These are phyloP conservation scores for Oryzias celebensis DNA, from an alignment of 2,113 vertebrate species.

Conservation along the genomic window DNA sequence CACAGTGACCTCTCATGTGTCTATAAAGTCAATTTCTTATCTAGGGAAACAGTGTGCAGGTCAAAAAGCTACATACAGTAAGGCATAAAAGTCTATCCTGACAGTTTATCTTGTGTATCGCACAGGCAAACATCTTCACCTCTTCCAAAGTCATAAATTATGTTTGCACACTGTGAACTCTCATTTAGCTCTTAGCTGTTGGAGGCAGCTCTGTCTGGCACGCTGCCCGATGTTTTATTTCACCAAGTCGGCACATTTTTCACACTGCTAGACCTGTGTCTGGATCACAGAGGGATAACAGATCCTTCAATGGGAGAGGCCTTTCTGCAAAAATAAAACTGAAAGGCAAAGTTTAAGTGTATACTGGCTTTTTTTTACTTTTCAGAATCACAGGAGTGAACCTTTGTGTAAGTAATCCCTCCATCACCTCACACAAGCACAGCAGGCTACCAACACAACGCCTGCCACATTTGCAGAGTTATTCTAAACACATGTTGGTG, in stretches of 20 bases:
- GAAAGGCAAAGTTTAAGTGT: constrained; percentile 33
- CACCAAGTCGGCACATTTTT: constrained; percentile 62
- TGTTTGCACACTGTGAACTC: constrained; percentile 59
- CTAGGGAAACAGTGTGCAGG: constrained; percentile 36
- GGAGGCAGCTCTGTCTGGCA: constrained; percentile 55
- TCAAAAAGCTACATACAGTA: constrained; percentile 6
- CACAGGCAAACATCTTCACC: constrained; percentile 45
- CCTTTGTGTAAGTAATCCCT: background rate
- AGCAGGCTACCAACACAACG: constrained; percentile 26
- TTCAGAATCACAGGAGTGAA: background rate
- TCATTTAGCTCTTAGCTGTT: constrained; percentile 70
- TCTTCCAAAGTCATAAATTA: constrained; percentile 59
- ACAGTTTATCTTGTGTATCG: constrained; percentile 34
- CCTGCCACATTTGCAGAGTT: constrained; percentile 34
- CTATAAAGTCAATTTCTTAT: constrained; percentile 8
- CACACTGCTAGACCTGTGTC: constrained; percentile 48
- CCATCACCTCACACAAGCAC: constrained; percentile 21
- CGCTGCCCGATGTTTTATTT: constrained; percentile 67
- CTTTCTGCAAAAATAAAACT: constrained; percentile 12
- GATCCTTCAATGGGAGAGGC: constrained; percentile 23
- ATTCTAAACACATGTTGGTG: constrained; percentile 45
- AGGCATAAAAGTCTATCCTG: constrained; percentile 19
- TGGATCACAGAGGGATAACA: constrained; percentile 42
- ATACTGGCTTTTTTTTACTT: constrained; percentile 8
- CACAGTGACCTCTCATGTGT: constrained; percentile 25